Percentiles rank a stretch among this genome's conserved stretches.
Conservation (phyloP, 2,113 vertebrate species). For the Macrotis lagotis region DNA sequence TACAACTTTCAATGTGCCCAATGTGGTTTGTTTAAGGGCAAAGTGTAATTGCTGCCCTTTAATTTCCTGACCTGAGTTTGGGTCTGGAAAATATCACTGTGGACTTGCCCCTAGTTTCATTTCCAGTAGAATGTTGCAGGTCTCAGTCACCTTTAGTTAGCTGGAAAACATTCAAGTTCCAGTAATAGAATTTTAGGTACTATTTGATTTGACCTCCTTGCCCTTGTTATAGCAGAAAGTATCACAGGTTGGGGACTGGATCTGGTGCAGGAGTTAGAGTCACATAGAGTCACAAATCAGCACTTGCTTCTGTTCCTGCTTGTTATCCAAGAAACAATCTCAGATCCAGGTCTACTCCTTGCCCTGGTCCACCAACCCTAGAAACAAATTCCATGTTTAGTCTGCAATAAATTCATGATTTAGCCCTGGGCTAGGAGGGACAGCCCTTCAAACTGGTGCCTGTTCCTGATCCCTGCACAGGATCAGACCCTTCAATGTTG, state of each 20-base stretch:
- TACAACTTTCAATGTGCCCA: background rate
- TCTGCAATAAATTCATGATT: background rate
- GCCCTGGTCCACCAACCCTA: background rate
- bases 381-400: background rate
- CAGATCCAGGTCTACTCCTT: background rate
- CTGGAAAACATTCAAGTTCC: background rate
- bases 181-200: background rate
- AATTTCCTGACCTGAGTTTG: background rate
- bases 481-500: background rate
- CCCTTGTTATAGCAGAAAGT: background rate
- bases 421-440: background rate
- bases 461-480: background rate
- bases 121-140: background rate
- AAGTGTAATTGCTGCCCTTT: background rate
- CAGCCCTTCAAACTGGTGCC: background rate
- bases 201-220: background rate
- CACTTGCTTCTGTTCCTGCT: background rate
- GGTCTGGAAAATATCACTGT: background rate
- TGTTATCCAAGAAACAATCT: background rate
- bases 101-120: background rate
- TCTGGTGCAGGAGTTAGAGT: background rate
- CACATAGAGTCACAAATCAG: too few species aligned
- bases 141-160: background rate
- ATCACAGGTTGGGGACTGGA: background rate
- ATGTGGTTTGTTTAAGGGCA: background rate